Percentiles rank a stretch among this genome's conserved stretches.
Conservation (phyloP, 2,113 vertebrate genomes). For the Eulemur macaco region DNA sequence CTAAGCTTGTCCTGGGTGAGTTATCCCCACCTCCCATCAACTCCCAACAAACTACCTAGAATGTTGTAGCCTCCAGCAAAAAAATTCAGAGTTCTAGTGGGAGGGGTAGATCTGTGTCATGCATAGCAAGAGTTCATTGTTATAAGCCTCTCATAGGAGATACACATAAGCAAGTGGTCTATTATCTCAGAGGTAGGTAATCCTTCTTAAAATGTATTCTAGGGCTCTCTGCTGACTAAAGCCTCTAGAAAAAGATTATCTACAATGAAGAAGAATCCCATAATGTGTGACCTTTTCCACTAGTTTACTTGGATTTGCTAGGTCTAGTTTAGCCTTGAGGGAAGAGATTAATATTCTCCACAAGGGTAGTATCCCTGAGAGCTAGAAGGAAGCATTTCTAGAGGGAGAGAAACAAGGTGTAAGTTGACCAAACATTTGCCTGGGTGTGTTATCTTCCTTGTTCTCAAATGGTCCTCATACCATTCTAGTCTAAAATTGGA, state of each 20-base stretch:
- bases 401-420: slow-evolving; percentile 39
- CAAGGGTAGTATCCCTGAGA: neutral
- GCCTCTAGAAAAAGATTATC: slow-evolving; percentile 41
- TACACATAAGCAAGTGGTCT: slow-evolving; percentile 68
- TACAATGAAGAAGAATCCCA: slow-evolving; percentile 20
- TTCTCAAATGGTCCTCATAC: slow-evolving; percentile 42
- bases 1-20: slow-evolving; percentile 79
- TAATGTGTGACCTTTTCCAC: neutral
- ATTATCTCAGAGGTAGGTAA: slow-evolving; percentile 53
- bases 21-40: slow-evolving; percentile 86
- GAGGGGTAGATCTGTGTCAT: slow-evolving; percentile 81
- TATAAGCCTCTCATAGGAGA: slow-evolving; percentile 73
- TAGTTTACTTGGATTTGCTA: neutral
- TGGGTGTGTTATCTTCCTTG: slow-evolving; percentile 57
- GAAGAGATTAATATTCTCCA: slow-evolving; percentile 1
- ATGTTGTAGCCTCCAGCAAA: slow-evolving; percentile 91
- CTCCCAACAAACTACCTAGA: slow-evolving; percentile 82
- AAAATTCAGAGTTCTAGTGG: slow-evolving; percentile 84
- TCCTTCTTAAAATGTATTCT: slow-evolving; percentile 51
- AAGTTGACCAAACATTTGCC: slow-evolving; percentile 50
- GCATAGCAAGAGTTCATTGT: slow-evolving; percentile 81
- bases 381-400: slow-evolving; percentile 22
- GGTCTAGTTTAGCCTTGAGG: slow-evolving; percentile 22
- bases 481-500: slow-evolving; percentile 19
- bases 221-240: neutral